Evolutionary conservation across 2,888 invertebrate genomes (phyloP), one percentile per base, ranked within the genome.

Genomic region (Pollenia amentaria): DNA sequence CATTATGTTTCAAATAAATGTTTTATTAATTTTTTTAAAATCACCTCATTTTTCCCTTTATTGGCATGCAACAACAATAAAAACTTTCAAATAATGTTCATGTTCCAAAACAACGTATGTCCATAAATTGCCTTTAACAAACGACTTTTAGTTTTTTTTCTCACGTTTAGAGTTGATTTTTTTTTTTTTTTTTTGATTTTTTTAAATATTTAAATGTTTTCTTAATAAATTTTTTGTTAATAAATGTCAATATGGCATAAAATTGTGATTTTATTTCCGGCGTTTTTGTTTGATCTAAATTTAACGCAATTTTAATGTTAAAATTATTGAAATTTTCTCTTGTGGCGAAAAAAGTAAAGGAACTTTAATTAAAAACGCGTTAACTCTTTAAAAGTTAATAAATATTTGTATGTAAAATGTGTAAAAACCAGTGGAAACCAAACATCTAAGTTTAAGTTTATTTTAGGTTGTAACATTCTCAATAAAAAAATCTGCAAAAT

Each of bases 1-100:
- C 91, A 92, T 91, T 89, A 89, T 92, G 92, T 92, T 91, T 89
- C 90, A 89, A 89, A 91, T 91, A 72, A 84, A 84, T 92, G 92
- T 92, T 92, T 88, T 91, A 91, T 91, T 91, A 91, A 91, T 91
- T 90, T 91, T 90, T 29, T 29, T 89, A 84, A 90, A 90, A 88
- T 90, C 88, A 88, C 85, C 85, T 72, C 14, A 46, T 73, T 88
- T 88, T 75, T 76, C 79, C 48, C 69, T 65, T 77, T 78, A 29
- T 46, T 60, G 2, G 46, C 21, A 29, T 29, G 12, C 40, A 21
- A 44, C n/a, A 14, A 29, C 8, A 60, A 69, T 6, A 40, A 62
- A 80, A 18, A 18, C 0, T 18, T 46, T 6, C 46, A 80, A 80
- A 29, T 53, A 64, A 80, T 55, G 21, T 65, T 65, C 55, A 65